A percentile compares a stretch with the other conserved stretches of the same genome.
Evolutionary conservation across 2,797 vertebrate species (phyloP).

Genomic region (Amblyopsis hoosieri): DNA sequence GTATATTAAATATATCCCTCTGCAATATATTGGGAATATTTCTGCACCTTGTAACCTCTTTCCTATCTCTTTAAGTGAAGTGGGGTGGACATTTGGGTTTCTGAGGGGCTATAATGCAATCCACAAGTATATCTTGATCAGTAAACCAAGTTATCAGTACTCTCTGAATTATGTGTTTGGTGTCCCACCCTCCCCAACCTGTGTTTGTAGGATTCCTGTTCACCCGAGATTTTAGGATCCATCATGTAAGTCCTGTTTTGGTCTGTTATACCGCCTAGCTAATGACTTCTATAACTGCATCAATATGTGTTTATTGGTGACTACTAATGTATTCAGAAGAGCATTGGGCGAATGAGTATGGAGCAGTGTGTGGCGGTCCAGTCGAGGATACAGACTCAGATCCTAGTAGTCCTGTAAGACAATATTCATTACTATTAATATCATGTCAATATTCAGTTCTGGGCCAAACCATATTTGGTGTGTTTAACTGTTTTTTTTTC

Average conservation of each 20-base stretch:
- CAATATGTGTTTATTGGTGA: background rate
- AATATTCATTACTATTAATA: background rate
- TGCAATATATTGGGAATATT: too few species aligned
- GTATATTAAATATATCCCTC: too few species aligned
- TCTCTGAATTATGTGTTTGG: background rate
- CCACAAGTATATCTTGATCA: too few species aligned
- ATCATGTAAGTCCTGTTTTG: conserved; percentile 65
- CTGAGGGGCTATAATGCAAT: too few species aligned
- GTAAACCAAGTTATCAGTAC: conserved; percentile 1
- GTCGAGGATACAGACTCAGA: conserved; percentile 70
- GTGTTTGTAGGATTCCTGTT: conserved; percentile 80
- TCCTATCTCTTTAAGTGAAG: too few species aligned
- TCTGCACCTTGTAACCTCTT: too few species aligned
- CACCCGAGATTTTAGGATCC: conserved; percentile 83
- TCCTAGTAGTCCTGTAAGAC: conserved; percentile 83
- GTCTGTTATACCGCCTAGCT: too few species aligned
- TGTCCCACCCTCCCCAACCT: conserved; percentile 1
- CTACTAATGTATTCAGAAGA: conserved; percentile 63
- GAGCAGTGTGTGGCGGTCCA: conserved; percentile 69
- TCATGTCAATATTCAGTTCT: too few species aligned
- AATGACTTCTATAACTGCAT: too few species aligned
- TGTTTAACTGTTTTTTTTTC: background rate
- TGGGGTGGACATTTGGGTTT: too few species aligned
- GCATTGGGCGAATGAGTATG: conserved; percentile 52
- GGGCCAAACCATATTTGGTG: too few species aligned